A percentile compares a stretch with the other conserved stretches of the same genome.
Evolutionary conservation across 2,113 vertebrate genomes (phyloP).

Genomic region (Hippocampus zosterae): DNA sequence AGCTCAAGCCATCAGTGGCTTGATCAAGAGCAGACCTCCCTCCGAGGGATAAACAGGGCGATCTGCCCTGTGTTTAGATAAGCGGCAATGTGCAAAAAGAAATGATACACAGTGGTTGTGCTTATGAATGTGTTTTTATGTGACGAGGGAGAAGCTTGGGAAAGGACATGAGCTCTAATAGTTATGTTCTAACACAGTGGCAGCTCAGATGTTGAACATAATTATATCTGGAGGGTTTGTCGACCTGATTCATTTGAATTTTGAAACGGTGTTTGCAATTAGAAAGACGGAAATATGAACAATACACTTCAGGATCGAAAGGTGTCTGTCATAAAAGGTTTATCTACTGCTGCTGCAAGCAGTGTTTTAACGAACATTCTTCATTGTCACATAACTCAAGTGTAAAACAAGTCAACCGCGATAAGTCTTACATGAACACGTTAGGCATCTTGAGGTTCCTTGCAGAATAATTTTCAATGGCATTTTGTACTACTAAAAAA

Average conservation of each 20-base stretch:
- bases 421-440: too few relatives aligned
- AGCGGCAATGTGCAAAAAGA: slow-evolving; percentile 15
- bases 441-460: background rate
- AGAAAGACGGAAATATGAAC: too few relatives aligned
- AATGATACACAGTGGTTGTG: slow-evolving; percentile 26
- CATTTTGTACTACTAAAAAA: too few relatives aligned
- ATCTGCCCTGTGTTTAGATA: slow-evolving; percentile 46
- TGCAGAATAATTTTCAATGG: background rate
- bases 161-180: slow-evolving; percentile 11
- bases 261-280: too few relatives aligned
- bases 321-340: too few relatives aligned
- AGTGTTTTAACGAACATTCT: too few relatives aligned
- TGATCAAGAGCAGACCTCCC: slow-evolving; percentile 62
- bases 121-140: slow-evolving; percentile 31
- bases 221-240: background rate
- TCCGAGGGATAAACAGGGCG: slow-evolving; percentile 66
- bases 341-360: too few relatives aligned
- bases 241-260: too few relatives aligned
- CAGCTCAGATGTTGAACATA: background rate
- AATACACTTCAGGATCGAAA: too few relatives aligned
- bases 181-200: background rate
- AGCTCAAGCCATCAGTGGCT: slow-evolving; percentile 60
- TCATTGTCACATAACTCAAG: too few relatives aligned
- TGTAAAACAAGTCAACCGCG: too few relatives aligned
- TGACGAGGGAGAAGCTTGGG: slow-evolving; percentile 31